Evolutionary conservation across 2,888 invertebrate genomes (phyloP).

Genomic region (Ichneumoninae sp.): DNA sequence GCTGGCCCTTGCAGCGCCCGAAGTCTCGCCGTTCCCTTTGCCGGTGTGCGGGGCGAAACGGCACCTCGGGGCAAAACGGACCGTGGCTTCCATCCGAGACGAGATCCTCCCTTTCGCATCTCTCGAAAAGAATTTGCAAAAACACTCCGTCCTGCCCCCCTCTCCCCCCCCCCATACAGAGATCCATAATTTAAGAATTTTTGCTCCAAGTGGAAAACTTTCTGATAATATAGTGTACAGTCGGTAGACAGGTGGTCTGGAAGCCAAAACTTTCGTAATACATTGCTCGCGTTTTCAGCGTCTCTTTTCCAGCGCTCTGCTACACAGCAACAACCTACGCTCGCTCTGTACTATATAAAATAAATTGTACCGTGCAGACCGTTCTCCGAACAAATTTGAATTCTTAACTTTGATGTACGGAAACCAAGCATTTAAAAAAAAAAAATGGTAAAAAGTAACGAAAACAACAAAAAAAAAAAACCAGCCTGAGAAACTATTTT

Average conservation of each 20-base stretch:
- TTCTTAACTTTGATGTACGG: not conserved
- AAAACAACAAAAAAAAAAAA: no score
- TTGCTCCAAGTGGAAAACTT: conserved; percentile 80
- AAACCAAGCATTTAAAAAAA: not conserved
- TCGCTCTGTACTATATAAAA: not conserved
- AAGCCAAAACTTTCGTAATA: conserved; percentile 81
- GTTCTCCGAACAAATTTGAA: not conserved
- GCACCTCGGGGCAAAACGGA: not conserved
- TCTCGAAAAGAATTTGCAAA: not conserved
- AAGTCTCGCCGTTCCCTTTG: conserved; percentile 51
- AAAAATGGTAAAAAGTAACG: not conserved
- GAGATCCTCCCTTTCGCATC: not conserved
- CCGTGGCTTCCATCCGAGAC: not conserved
- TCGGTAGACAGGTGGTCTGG: conserved; percentile 47
- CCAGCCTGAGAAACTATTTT: no score
- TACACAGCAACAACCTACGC: conserved; percentile 59
- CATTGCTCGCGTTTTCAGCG: conserved; percentile 79
- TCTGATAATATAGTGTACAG: conserved; percentile 78
- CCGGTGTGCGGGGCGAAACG: not conserved
- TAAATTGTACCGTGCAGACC: not conserved
- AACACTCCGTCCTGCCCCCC: not conserved
- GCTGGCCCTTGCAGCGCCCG: conserved; percentile 14
- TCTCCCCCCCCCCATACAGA: conserved; percentile 63
- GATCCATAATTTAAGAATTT: conserved; percentile 83
- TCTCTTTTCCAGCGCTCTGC: conserved; percentile 72